phyloP scores from a whole-genome alignment of 2,113 vertebrate species.

The Bujurquina vittata region DNA sequence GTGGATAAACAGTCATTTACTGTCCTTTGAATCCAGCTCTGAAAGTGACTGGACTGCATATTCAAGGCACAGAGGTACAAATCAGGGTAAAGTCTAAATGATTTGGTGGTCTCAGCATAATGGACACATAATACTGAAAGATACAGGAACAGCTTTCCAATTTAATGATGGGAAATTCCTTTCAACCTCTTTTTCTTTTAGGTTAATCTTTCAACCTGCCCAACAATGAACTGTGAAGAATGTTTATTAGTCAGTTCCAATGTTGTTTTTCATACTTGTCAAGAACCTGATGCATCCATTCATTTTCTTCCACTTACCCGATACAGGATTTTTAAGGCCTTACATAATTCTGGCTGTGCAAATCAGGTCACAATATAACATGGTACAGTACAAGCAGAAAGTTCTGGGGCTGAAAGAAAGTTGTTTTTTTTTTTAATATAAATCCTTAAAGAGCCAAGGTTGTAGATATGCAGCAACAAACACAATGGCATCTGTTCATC shows the following conservation, averaged over 20 bases:
- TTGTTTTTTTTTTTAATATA: too few relatives aligned
- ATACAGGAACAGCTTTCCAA: neutral
- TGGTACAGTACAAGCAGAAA: neutral
- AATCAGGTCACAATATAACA: neutral
- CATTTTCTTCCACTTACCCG: neutral
- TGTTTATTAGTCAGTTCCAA: neutral
- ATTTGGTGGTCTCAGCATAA: conserved; percentile 1
- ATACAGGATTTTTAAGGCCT: neutral
- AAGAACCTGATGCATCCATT: neutral
- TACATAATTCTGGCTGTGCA: neutral
- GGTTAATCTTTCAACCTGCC: neutral
- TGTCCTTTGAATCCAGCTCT: neutral
- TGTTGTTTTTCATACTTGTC: neutral
- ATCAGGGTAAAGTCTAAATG: neutral
- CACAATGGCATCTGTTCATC: too few relatives aligned
- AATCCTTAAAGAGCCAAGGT: too few relatives aligned
- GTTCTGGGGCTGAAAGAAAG: neutral
- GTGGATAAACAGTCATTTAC: conserved; percentile 11
- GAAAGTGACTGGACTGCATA: neutral
- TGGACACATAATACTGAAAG: neutral
- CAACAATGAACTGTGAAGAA: neutral
- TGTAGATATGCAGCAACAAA: too few relatives aligned
- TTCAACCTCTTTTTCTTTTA: neutral
- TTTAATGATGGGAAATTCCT: conserved; percentile 12
- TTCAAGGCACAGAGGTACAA: neutral